These are phyloP conservation scores for Neodon shergylaensis DNA, from an alignment of 2,113 vertebrate species.

Conservation along the genomic window DNA sequence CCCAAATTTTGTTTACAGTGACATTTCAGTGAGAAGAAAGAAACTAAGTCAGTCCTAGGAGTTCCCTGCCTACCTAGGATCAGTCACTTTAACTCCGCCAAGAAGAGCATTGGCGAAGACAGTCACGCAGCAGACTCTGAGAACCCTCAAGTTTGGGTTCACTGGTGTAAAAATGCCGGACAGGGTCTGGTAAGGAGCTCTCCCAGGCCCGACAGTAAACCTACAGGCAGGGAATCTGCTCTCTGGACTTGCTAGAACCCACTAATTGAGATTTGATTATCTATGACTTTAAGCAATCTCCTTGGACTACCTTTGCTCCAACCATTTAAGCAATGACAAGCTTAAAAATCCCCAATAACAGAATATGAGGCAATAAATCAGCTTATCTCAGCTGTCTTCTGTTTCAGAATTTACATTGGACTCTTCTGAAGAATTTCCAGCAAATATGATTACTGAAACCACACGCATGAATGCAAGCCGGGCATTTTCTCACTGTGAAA, in stretches of 20 bases:
- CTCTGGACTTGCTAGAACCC: not conserved
- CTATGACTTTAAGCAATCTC: not conserved
- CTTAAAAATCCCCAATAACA: not conserved
- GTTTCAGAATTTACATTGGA: not conserved
- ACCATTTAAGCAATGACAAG: not conserved
- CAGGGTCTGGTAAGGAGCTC: not conserved
- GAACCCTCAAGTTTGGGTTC: not conserved
- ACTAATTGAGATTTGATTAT: not conserved
- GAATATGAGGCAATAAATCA: not conserved
- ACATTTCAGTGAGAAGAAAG: not conserved
- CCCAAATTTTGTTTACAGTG: not conserved
- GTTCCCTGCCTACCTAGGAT: too few species aligned
- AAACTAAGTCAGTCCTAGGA: not conserved
- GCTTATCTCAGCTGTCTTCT: not conserved
- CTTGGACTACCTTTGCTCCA: not conserved
- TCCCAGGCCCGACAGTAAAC: not conserved
- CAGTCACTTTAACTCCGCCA: not conserved
- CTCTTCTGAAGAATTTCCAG: not conserved
- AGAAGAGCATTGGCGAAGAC: not conserved
- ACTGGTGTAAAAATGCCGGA: not conserved
- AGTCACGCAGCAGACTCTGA: not conserved
- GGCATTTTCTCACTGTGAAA: conserved; percentile 18
- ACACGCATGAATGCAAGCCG: not conserved
- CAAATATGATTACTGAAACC: not conserved
- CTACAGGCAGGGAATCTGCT: not conserved